Evolutionary conservation across 2,797 vertebrate genomes (phyloP).

Genomic region (Amblyraja radiata): DNA sequence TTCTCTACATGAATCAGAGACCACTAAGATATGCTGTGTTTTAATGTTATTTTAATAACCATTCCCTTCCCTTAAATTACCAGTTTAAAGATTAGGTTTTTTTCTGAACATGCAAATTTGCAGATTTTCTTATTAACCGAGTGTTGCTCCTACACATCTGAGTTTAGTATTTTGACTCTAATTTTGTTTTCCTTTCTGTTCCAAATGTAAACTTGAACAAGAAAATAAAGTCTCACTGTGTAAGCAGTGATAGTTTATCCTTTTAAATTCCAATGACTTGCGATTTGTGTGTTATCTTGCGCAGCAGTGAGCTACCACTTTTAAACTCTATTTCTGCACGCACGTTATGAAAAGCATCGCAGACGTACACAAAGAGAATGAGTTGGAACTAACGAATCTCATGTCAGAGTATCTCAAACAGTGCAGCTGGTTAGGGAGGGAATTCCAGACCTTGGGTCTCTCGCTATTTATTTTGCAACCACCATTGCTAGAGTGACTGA

Average conservation of each 20-base stretch:
- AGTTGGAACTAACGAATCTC: background rate
- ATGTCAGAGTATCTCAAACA: too few relatives aligned
- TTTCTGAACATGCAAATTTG: background rate
- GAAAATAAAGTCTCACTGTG: constrained; percentile 8
- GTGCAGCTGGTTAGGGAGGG: too few relatives aligned
- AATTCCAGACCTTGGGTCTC: too few relatives aligned
- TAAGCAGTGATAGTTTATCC: background rate
- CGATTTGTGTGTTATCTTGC: background rate
- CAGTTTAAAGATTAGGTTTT: background rate
- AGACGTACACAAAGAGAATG: background rate
- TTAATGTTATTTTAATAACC: background rate
- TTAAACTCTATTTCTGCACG: background rate
- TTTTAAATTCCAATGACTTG: background rate
- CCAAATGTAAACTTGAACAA: background rate
- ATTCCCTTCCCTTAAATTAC: background rate
- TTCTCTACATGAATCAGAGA: background rate
- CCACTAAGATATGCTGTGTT: background rate
- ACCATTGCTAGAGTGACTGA: too few relatives aligned
- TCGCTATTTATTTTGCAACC: too few relatives aligned
- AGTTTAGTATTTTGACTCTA: background rate
- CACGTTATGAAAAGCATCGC: background rate
- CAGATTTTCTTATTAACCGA: background rate
- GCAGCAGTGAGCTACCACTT: background rate
- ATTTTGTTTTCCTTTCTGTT: background rate
- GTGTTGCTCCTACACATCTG: background rate